Evolutionary conservation across 2,888 invertebrate genomes (phyloP).

Genomic region (Dorcus hopei): DNA sequence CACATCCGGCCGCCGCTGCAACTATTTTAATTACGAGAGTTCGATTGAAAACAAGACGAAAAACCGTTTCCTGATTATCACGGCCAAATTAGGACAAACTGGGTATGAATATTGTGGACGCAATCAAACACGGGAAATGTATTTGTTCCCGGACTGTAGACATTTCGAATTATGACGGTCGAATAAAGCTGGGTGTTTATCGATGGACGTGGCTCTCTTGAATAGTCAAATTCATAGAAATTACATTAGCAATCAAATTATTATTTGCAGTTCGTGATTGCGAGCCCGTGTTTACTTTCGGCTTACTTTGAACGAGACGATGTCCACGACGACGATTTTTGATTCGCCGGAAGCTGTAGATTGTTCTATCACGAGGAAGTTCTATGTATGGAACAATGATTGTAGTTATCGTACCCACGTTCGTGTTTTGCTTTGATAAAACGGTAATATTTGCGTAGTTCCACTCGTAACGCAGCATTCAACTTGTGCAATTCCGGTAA

Average conservation of each 20-base stretch:
- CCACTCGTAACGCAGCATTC: constrained; percentile 21
- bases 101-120: constrained; percentile 26
- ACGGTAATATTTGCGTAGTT: constrained; percentile 16
- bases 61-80: constrained; percentile 13
- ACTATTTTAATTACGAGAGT: constrained; percentile 7
- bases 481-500: constrained; percentile 28
- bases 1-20: not conserved
- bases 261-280: constrained; percentile 49
- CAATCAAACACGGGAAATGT: constrained; percentile 38
- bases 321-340: not conserved
- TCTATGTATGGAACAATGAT: constrained; percentile 14
- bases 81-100: not conserved
- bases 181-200: constrained; percentile 32
- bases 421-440: constrained; percentile 7
- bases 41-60: constrained; percentile 2
- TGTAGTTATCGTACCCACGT: constrained; percentile 13
- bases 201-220: constrained; percentile 39
- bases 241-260: constrained; percentile 50
- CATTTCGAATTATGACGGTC: constrained; percentile 45
- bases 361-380: constrained; percentile 20
- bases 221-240: constrained; percentile 49
- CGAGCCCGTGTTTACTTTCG: constrained; percentile 28
- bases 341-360: constrained; percentile 5
- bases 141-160: constrained; percentile 40
- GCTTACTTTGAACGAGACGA: not conserved